phyloP scores from a whole-genome alignment of 2,113 vertebrate genomes.

The Psittacus erithacus region DNA sequence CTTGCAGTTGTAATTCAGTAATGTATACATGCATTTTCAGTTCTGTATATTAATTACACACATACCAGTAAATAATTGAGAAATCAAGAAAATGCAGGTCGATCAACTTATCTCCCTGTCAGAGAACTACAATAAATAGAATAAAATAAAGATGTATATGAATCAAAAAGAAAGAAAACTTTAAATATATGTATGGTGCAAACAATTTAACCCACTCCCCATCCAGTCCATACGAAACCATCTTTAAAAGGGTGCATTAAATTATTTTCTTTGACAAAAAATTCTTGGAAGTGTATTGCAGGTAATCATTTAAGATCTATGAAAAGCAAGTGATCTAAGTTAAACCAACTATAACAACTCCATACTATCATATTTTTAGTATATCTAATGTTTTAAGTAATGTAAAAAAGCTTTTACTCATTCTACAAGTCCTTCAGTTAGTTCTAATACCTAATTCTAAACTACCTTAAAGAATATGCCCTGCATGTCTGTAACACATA shows the following conservation, averaged over 20 bases:
- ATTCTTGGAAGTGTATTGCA: fast-evolving
- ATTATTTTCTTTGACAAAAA: not conserved
- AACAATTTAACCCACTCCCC: fast-evolving
- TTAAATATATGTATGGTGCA: not conserved
- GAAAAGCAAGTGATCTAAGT: not conserved
- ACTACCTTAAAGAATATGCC: not conserved
- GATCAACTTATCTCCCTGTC: not conserved
- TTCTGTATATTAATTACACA: not conserved
- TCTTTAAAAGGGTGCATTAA: not conserved
- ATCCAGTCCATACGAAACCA: not conserved
- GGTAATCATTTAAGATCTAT: not conserved
- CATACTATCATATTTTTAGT: not conserved
- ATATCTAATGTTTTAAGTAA: not conserved
- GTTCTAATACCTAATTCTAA: not conserved
- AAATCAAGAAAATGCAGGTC: not conserved
- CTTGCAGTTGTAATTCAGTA: not conserved
- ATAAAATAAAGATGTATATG: not conserved
- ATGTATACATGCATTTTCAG: not conserved
- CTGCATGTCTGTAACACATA: not conserved
- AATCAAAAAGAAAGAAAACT: not conserved
- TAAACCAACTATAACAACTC: not conserved
- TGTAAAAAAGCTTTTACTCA: not conserved
- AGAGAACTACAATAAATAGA: not conserved
- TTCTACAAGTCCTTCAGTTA: not conserved
- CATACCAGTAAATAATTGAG: not conserved